These are phyloP conservation scores for Rhagologus leucostigma DNA, from an alignment of 2,113 vertebrate species.

Conservation along the genomic window DNA sequence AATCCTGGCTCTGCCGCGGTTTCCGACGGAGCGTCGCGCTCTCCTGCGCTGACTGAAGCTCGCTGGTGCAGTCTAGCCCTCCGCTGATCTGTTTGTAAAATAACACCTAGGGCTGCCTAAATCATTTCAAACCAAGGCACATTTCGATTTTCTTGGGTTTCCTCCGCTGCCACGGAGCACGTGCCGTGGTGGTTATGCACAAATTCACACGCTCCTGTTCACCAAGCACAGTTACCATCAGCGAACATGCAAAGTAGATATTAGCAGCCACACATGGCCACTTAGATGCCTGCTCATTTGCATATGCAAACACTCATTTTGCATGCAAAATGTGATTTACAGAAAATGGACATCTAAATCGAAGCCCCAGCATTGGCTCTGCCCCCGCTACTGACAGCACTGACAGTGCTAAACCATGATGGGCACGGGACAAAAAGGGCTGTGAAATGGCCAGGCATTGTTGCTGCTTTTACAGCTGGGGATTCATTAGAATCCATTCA, in stretches of 20 bases:
- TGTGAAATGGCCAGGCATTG: neutral
- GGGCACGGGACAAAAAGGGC: neutral
- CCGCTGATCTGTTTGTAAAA: neutral
- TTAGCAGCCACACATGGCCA: constrained; percentile 4
- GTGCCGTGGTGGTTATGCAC: rapidly evolving
- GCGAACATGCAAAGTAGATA: neutral
- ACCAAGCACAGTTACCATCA: neutral
- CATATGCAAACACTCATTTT: constrained; percentile 37
- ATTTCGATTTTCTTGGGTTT: neutral
- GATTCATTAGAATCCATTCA: neutral
- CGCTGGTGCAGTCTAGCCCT: rapidly evolving
- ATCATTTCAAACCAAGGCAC: neutral
- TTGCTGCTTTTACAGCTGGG: neutral
- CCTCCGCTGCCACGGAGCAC: neutral
- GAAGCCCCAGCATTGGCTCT: neutral
- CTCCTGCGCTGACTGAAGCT: rapidly evolving
- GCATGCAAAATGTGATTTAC: constrained; percentile 26
- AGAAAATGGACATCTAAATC: neutral
- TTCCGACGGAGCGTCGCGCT: rapidly evolving
- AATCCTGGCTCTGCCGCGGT: neutral
- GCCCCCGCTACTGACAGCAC: neutral
- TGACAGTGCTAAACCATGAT: neutral
- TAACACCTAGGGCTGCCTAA: neutral
- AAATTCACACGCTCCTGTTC: neutral
- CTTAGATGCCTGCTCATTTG: constrained; percentile 34